phyloP scores from a whole-genome alignment of 2,888 invertebrate genomes.

The Phaonia tiefii region DNA sequence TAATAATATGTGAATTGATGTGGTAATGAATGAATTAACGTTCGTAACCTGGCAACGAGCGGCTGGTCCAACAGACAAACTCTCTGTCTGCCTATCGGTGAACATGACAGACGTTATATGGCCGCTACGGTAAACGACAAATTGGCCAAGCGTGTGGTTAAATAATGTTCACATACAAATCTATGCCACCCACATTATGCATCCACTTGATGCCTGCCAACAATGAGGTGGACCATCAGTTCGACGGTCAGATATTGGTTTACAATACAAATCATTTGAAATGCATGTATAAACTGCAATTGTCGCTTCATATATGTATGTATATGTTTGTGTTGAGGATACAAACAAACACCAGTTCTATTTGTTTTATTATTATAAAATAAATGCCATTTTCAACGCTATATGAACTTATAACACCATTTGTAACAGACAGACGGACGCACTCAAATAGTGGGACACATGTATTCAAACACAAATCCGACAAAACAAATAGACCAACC shows the following conservation, averaged over 20 bases:
- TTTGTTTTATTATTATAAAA: conserved; percentile 8
- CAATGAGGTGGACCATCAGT: conserved; percentile 9
- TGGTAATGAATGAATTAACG: conserved; percentile 63
- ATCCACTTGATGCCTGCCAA: background rate
- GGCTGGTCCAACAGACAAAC: no score
- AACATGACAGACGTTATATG: background rate
- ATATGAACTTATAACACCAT: conserved; percentile 19
- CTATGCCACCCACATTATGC: background rate
- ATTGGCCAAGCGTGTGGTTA: conserved; percentile 51
- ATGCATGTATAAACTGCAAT: no score
- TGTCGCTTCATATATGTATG: no score
- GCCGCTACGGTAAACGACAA: conserved; percentile 12
- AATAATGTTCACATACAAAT: conserved; percentile 48
- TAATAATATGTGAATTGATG: conserved; percentile 67
- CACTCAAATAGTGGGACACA: background rate
- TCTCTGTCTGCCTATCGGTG: background rate
- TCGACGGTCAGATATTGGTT: conserved; percentile 9
- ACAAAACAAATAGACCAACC: conserved; percentile 25
- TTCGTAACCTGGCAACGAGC: conserved; percentile 11
- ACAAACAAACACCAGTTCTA: conserved; percentile 4
- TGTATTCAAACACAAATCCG: background rate
- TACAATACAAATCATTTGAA: conserved; percentile 20
- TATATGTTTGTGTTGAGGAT: background rate
- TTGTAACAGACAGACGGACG: conserved; percentile 5
- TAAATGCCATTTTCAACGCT: conserved; percentile 2